A percentile compares a stretch with the other conserved stretches of the same genome.
These are phyloP conservation scores for Diploscapter pachys DNA, from an alignment of 1,140 invertebrate genomes.

Conservation along the genomic window DNA sequence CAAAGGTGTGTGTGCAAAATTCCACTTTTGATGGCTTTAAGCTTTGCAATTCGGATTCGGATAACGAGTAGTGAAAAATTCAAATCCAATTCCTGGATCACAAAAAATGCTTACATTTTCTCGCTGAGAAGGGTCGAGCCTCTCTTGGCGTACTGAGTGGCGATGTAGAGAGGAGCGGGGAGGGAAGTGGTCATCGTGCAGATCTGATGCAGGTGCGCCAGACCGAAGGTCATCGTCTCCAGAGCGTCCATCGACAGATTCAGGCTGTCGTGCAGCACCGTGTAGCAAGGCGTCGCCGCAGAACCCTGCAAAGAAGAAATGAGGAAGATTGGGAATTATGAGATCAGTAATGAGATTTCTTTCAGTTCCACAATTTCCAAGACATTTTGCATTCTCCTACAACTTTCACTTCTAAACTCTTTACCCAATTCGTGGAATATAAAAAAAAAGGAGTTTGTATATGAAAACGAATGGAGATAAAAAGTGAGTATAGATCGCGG, in stretches of 20 bases:
- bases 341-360: too few relatives aligned
- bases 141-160: not conserved
- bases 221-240: conserved; percentile 21
- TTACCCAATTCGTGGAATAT: not conserved
- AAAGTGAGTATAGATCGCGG: too few relatives aligned
- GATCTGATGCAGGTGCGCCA: conserved; percentile 27
- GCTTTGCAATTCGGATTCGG: too few relatives aligned
- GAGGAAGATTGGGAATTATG: not conserved
- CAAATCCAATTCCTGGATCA: too few relatives aligned
- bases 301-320: conserved; percentile 17
- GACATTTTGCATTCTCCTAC: not conserved
- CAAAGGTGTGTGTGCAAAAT: too few relatives aligned
- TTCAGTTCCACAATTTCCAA: not conserved
- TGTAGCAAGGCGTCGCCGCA: conserved; percentile 34
- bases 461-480: too few relatives aligned
- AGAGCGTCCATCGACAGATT: conserved; percentile 10
- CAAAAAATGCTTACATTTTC: too few relatives aligned
- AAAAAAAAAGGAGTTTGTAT: not conserved
- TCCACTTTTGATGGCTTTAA: too few relatives aligned
- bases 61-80: too few relatives aligned
- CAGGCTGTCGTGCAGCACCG: conserved; percentile 22
- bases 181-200: conserved; percentile 20
- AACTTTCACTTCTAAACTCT: conserved; percentile 1
- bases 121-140: too few relatives aligned
- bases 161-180: conserved; percentile 29